A percentile compares a stretch with the other conserved stretches of the same genome.
Conservation (phyloP, 1,140 invertebrate species). For the Monomorium pharaonis region DNA sequence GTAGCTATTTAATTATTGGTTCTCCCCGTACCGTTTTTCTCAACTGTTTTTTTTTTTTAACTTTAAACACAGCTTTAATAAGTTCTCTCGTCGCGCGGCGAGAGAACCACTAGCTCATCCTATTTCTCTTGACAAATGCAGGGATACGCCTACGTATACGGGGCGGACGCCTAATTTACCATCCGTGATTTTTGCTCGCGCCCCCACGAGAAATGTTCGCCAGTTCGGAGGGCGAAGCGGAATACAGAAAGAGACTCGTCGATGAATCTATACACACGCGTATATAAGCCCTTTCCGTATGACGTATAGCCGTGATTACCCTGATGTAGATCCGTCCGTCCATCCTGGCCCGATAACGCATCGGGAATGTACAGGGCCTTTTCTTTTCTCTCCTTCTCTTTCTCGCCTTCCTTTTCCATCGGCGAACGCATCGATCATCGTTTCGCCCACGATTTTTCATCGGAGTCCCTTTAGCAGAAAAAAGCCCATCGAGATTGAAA, state of each 20-base stretch:
- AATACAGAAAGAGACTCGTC: constrained; percentile 56
- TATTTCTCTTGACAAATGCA: constrained; percentile 71
- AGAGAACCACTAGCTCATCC: constrained; percentile 31
- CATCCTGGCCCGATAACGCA: constrained; percentile 68
- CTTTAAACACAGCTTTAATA: not conserved
- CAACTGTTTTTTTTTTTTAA: not conserved
- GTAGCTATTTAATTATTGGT: not conserved
- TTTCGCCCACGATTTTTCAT: constrained; percentile 71
- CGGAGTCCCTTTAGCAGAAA: constrained; percentile 44
- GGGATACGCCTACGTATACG: constrained; percentile 52
- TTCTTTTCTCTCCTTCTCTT: constrained; percentile 56
- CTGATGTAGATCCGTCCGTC: constrained; percentile 72
- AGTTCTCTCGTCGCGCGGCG: not conserved
- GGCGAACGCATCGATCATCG: constrained; percentile 71
- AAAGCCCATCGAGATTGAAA: constrained; percentile 68
- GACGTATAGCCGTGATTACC: constrained; percentile 72
- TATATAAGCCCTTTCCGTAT: constrained; percentile 66
- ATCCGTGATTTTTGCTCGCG: constrained; percentile 72
- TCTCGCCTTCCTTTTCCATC: constrained; percentile 43
- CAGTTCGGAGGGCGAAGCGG: constrained; percentile 44
- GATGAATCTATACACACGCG: constrained; percentile 63
- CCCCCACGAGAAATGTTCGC: constrained; percentile 46
- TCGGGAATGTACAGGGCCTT: constrained; percentile 54
- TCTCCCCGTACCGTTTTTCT: not conserved
- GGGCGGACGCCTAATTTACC: constrained; percentile 74